Evolutionary conservation across 2,797 vertebrate genomes (phyloP).

Genomic region (Danio choprae): DNA sequence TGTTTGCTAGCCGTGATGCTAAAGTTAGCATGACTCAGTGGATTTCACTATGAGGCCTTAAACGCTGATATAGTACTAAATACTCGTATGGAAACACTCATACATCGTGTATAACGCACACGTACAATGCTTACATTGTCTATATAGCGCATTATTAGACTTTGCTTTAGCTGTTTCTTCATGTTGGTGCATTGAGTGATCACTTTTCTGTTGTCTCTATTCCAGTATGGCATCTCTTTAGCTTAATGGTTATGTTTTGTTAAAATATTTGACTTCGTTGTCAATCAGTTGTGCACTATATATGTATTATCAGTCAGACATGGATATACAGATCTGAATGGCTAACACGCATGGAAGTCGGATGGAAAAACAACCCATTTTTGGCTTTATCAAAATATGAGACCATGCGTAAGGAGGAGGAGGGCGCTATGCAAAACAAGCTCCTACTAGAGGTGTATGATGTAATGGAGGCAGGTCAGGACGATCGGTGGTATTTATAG

Average conservation of each 20-base stretch:
- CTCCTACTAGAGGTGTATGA: slow-evolving; percentile 39
- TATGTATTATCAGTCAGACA: background rate
- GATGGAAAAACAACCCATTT: slow-evolving; percentile 34
- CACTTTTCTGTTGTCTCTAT: background rate
- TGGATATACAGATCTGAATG: background rate
- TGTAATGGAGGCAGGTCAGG: slow-evolving; percentile 57
- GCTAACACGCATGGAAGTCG: background rate
- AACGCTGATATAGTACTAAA: background rate
- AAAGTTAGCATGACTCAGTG: slow-evolving; percentile 83
- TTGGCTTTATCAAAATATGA: slow-evolving; percentile 44
- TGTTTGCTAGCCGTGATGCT: slow-evolving; percentile 31
- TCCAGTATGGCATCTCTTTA: background rate
- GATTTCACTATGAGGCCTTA: slow-evolving; percentile 72
- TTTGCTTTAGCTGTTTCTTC: background rate
- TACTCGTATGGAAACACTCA: background rate
- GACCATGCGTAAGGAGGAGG: background rate
- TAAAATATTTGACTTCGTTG: background rate
- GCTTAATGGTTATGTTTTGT: background rate
- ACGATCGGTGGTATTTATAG: slow-evolving; percentile 59
- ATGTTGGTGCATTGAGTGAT: background rate
- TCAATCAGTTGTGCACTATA: background rate
- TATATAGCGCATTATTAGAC: background rate
- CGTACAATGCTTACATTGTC: background rate
- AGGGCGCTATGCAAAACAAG: background rate
- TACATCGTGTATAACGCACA: background rate